Base-by-base conservation (phyloP, 2,113 vertebrate species). In the Peromyscus polionotus region DNA sequence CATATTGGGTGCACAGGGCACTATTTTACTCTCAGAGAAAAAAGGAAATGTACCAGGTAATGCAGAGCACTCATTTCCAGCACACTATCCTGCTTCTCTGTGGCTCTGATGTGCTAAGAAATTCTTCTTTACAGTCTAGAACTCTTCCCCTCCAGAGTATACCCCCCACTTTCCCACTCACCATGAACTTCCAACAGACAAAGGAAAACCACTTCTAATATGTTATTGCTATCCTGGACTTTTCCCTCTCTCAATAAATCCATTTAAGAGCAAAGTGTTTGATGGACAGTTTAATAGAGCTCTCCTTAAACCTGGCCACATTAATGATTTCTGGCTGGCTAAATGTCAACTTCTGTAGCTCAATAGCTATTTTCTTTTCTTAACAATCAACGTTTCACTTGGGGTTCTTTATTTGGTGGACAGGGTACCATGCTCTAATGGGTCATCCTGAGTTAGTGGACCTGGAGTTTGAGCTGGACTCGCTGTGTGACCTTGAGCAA, bases 281-380 rank as follows among this genome's bases (percentile, higher is more conserved):
- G 98, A 99, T 97, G 95, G 98, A 98, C 97, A 98, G 96, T 98
- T 98, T 98, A 98, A 98, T 97, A 98, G 98, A 98, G 97, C 97
- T 97, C 96, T 97, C 93, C 92, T 98, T 98, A 98, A 97, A 98
- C 98, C 97, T 96, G 98, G 97, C 98, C 91, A 94, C 98, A 97
- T 98, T 98, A 98, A 98, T 98, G 98, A 98, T 98, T 98, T 98
- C 87, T 88, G 59, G 73, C 93, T 98, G 98, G 98, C 98, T 97
- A 88, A 95, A 63, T 95, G 98, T 98, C 98, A 97, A 68, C 91
- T 96, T 73, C 31, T 95, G 45, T 86, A 97, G 96, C 91, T 98
- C 96, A 94, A 98, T 98, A 97, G 70, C 85, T 97, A 73, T 91
- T 97, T 92, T 93, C 93, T 77, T 57, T 70, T 97, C 93, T 96